These are phyloP conservation scores for Nephrotoma appendiculata DNA, from an alignment of 2,888 invertebrate species.

Conservation along the genomic window DNA sequence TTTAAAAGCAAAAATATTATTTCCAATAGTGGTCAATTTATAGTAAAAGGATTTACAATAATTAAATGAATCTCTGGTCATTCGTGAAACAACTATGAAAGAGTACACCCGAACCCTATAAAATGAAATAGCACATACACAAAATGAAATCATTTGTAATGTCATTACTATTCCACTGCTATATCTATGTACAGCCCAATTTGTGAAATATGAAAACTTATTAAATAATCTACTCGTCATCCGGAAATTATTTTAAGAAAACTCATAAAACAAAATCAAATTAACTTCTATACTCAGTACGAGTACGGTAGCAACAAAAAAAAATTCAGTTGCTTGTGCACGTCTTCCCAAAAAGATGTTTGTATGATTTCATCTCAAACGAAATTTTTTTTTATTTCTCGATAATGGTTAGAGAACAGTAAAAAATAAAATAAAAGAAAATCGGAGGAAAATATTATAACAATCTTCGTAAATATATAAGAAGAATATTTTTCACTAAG, in stretches of 20 bases:
- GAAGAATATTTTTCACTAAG: constrained; percentile 26
- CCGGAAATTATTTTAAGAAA: background rate
- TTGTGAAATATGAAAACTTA: background rate
- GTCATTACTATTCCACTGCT: too few relatives aligned
- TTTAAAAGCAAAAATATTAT: too few relatives aligned
- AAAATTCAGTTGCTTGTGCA: background rate
- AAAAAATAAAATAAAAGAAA: background rate
- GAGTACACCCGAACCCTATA: too few relatives aligned
- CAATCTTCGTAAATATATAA: constrained; percentile 10
- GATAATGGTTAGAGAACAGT: background rate
- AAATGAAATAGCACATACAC: too few relatives aligned
- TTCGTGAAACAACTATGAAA: too few relatives aligned
- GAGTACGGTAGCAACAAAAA: background rate
- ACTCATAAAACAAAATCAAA: background rate
- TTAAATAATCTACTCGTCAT: background rate
- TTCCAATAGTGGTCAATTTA: too few relatives aligned
- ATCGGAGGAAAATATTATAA: background rate
- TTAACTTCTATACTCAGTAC: background rate
- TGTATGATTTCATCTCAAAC: background rate
- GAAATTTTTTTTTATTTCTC: background rate
- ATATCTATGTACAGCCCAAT: background rate
- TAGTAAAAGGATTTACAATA: too few relatives aligned
- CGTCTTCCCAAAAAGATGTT: background rate
- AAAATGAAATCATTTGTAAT: too few relatives aligned
- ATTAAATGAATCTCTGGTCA: too few relatives aligned